Percentiles rank a stretch among this genome's conserved stretches.
These are phyloP conservation scores for Nemurella pictetii DNA, from an alignment of 2,888 invertebrate genomes.

Conservation along the genomic window DNA sequence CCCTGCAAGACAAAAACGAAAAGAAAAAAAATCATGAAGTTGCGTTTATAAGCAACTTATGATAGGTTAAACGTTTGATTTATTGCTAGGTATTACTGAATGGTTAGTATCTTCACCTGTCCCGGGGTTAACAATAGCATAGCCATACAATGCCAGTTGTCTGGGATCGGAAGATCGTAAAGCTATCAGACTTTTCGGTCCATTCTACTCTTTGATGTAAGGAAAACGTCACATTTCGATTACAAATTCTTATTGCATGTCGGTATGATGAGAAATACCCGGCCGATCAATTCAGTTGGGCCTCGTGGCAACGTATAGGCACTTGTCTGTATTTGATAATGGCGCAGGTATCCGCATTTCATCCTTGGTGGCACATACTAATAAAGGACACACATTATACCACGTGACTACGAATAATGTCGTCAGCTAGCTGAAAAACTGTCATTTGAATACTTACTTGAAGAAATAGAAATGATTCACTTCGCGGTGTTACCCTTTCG, in stretches of 20 bases:
- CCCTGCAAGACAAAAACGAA: background rate
- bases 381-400: no score
- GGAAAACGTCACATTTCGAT: background rate
- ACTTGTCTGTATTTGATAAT: no score
- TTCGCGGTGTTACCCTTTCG: background rate
- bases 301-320: no score
- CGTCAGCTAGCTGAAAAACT: background rate
- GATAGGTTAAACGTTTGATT: conserved; percentile 11
- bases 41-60: background rate
- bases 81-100: conserved; percentile 21
- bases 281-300: no score
- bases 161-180: conserved; percentile 20
- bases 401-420: no score
- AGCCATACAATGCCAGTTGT: conserved; percentile 21
- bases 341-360: no score
- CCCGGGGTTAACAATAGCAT: conserved; percentile 19
- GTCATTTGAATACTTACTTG: background rate
- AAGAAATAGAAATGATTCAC: background rate
- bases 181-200: conserved; percentile 23
- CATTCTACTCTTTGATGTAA: background rate
- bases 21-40: background rate
- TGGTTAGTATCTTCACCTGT: conserved; percentile 32
- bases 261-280: background rate
- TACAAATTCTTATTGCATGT: background rate
- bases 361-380: no score